These are phyloP conservation scores for Pogonocichla stellata DNA, from an alignment of 2,113 vertebrate genomes.

Conservation along the genomic window DNA sequence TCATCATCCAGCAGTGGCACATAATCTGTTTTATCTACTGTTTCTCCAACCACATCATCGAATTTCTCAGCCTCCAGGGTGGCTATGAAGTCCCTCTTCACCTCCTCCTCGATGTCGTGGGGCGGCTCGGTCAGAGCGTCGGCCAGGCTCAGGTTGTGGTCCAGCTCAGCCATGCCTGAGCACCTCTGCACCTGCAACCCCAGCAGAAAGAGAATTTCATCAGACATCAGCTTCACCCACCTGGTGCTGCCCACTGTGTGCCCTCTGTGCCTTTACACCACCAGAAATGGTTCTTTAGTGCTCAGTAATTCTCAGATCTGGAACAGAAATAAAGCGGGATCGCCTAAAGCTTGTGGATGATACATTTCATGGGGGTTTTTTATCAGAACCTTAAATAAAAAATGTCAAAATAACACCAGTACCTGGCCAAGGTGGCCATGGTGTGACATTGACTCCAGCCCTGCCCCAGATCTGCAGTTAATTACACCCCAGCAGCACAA, in stretches of 20 bases:
- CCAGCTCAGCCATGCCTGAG: slow-evolving; percentile 78
- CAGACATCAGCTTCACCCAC: accelerated
- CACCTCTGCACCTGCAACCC: not conserved
- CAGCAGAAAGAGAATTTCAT: not conserved
- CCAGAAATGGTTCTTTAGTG: accelerated
- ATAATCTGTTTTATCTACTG: slow-evolving; percentile 87
- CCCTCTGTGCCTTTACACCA: accelerated
- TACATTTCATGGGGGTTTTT: accelerated
- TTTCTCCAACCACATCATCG: slow-evolving; percentile 91
- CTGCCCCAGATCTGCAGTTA: not conserved
- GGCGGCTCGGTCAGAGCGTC: slow-evolving; percentile 88
- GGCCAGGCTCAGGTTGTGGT: slow-evolving; percentile 81
- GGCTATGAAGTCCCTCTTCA: slow-evolving; percentile 90
- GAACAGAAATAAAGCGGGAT: not conserved
- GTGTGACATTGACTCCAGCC: not conserved
- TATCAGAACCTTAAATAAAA: not conserved
- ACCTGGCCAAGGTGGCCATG: not conserved
- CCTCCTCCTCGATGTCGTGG: slow-evolving; percentile 76
- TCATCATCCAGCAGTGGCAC: slow-evolving; percentile 86
- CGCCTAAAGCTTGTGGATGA: accelerated
- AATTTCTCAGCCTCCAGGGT: slow-evolving; percentile 87
- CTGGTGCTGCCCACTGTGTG: accelerated
- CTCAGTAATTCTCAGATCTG: not conserved
- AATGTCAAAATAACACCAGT: accelerated
- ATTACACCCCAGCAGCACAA: not conserved